Percentiles rank a stretch among this genome's conserved stretches.
Evolutionary conservation across 1,140 invertebrate species (phyloP).

Genomic region (Chlorops oryzae): DNA sequence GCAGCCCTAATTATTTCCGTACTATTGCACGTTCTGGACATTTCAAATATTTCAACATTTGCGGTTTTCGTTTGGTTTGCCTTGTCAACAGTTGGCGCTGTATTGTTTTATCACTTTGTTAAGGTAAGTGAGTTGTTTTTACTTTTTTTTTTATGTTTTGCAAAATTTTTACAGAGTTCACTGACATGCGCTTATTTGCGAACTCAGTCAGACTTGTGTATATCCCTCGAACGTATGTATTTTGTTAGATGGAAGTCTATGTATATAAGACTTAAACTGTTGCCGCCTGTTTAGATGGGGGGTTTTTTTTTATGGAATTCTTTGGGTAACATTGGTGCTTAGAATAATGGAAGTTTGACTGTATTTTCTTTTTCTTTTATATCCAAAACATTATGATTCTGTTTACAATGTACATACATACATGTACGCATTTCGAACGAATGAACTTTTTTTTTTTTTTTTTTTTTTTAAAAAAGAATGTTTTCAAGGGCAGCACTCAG

Average conservation of each 20-base stretch:
- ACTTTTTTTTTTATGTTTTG: background rate
- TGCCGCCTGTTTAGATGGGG: too few species aligned
- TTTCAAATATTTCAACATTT: constrained; percentile 67
- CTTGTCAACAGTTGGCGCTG: constrained; percentile 60
- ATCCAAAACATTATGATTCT: too few species aligned
- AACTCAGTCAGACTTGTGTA: too few species aligned
- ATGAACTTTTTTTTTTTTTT: background rate
- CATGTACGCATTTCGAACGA: background rate
- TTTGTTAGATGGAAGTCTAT: too few species aligned
- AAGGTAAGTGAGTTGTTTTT: constrained; percentile 56
- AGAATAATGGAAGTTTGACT: too few species aligned
- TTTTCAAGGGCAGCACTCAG: too few species aligned
- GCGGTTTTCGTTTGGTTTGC: constrained; percentile 69
- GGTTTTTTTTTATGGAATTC: too few species aligned
- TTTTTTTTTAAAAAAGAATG: background rate
- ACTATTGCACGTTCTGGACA: constrained; percentile 61
- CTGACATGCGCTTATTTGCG: too few species aligned
- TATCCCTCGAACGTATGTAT: too few species aligned
- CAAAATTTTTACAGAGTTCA: background rate
- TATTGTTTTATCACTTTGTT: constrained; percentile 74
- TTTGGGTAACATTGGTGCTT: too few species aligned
- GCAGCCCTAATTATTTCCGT: constrained; percentile 65
- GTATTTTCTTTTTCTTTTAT: too few species aligned
- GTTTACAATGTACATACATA: background rate
- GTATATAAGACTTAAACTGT: too few species aligned